Evolutionary conservation across 2,113 vertebrate genomes (phyloP), one percentile per base, ranked within the genome.

Genomic region (human (Homo sapiens)): DNA sequence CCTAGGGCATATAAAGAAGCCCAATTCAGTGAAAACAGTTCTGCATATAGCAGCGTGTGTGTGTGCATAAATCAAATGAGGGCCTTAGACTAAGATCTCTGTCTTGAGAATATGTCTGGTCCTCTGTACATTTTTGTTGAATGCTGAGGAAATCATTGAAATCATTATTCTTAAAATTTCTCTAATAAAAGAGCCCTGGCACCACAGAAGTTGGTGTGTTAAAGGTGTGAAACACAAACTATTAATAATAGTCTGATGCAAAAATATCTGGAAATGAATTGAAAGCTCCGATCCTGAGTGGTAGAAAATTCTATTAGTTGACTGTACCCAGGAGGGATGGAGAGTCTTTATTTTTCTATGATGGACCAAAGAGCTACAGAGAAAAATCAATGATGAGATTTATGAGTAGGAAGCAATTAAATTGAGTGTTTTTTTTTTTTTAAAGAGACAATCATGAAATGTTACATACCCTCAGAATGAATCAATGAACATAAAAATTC

Each of bases 331-430:
- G 14, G 20, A 3, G 43, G 35, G 57, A 38, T 2, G n/a, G 84
- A 61, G 13, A 73, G 66, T 48, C 79, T 83, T 80, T 79, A 64
- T 57, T 79, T 80, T 83, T 43, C 66, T 81, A 2, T 72, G 52
- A 78, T 22, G n/a, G 43, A 48, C 52, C 64, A 64, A 38, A 32
- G 81, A 94, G n/a, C 80, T 88, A 2, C 8, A 22, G 83, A 80
- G 61, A 14, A 68, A 72, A 93, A 88, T 93, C 81, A 73, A 13
- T 88, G 52, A 78, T 23, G 25, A 64, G 68, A 85, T 96, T 95
- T 92, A 32, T 64, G 68, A 86, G 35, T 43, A 40, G 82, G 52
- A 93, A 90, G 48, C 23, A 90, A 64, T 90, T 57, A 68, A 48
- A 79, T 93, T 52, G 79, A 89, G 55, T 35, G 13, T 2, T 7